Conservation (phyloP, 2,888 invertebrate genomes). For the Eristalinus sepulchralis region DNA sequence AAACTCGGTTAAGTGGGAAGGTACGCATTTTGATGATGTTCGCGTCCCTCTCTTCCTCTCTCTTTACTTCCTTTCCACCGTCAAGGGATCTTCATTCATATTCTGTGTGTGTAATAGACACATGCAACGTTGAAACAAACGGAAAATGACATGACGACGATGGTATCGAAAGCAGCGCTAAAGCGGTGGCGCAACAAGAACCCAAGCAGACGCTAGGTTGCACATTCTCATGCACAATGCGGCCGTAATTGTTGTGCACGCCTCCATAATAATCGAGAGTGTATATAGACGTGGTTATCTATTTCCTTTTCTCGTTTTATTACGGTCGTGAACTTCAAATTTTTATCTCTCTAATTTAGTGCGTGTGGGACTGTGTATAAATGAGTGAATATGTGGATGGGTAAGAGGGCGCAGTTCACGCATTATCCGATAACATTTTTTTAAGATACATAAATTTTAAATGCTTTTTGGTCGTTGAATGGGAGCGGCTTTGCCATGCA, state of each 20-base stretch:
- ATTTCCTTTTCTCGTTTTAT: conserved; percentile 31
- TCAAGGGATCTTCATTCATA: conserved; percentile 46
- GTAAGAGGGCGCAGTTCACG: neutral
- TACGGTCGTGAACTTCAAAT: conserved; percentile 63
- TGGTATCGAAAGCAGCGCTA: neutral
- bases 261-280: conserved; percentile 58
- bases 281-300: conserved; percentile 27
- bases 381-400: neutral
- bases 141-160: neutral
- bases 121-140: neutral
- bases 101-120: conserved; percentile 47
- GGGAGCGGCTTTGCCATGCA: neutral
- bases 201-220: neutral
- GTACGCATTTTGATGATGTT: neutral
- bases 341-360: conserved; percentile 1
- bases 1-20: conserved; percentile 67
- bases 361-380: neutral
- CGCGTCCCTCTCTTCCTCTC: neutral
- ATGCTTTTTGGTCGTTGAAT: neutral
- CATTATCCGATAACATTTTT: neutral
- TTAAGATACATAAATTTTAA: neutral
- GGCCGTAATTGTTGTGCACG: conserved; percentile 43
- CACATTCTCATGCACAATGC: conserved; percentile 42
- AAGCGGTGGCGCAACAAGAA: neutral
- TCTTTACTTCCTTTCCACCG: neutral